Evolutionary conservation across 2,113 vertebrate species (phyloP).

Genomic region (Rafetus swinhoei): DNA sequence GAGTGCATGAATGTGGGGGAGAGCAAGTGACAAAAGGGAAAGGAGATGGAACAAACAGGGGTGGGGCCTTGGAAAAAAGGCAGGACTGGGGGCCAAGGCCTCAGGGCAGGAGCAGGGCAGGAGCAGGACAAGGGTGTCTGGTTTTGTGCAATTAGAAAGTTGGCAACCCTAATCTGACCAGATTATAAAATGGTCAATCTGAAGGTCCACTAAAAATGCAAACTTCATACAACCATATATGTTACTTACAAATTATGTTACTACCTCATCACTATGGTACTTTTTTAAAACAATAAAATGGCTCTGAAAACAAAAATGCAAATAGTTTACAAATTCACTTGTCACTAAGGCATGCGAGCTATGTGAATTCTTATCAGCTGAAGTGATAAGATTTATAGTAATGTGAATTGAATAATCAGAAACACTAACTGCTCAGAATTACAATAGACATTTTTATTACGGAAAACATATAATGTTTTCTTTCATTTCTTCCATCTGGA

Average conservation of each 20-base stretch:
- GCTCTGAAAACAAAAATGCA: background rate
- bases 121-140: no score
- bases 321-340: slow-evolving; percentile 35
- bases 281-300: background rate
- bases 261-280: background rate
- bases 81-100: no score
- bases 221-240: background rate
- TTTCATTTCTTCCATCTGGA: background rate
- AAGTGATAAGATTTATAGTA: slow-evolving; percentile 60
- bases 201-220: no score
- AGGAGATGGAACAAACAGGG: no score
- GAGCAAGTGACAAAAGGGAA: no score
- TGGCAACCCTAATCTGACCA: no score
- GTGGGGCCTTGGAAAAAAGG: no score
- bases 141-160: no score
- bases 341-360: slow-evolving; percentile 64
- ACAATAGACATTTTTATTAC: background rate
- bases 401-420: slow-evolving; percentile 5
- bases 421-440: slow-evolving; percentile 7
- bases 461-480: background rate
- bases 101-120: no score
- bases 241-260: background rate
- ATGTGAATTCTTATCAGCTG: slow-evolving; percentile 30
- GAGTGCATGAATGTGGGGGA: no score
- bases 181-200: no score